Percentiles rank a stretch among this genome's conserved stretches.
phyloP scores from a whole-genome alignment of 2,888 invertebrate genomes.

The Netelia melanura region DNA sequence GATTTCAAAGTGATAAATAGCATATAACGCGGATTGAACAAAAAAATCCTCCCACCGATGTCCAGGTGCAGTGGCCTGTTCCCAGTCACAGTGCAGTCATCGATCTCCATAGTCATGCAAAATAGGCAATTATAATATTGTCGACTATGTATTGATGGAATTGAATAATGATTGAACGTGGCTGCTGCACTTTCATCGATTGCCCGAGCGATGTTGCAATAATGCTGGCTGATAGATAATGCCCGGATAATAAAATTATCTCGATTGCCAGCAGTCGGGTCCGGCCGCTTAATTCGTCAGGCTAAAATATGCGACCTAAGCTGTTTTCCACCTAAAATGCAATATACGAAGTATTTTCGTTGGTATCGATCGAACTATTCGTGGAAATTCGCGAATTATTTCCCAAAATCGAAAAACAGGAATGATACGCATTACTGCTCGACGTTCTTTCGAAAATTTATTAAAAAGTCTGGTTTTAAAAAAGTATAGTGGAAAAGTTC shows the following conservation, averaged over 20 bases:
- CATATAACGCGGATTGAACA: not conserved
- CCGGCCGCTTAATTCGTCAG: not conserved
- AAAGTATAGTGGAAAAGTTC: too few species aligned
- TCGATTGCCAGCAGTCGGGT: not conserved
- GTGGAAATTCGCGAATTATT: too few species aligned
- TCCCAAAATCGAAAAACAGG: too few species aligned
- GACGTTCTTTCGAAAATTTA: too few species aligned
- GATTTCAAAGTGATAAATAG: conserved; percentile 16
- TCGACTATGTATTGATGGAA: not conserved
- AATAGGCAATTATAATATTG: conserved; percentile 1
- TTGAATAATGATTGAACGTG: not conserved
- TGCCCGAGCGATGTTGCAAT: not conserved
- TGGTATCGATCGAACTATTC: too few species aligned
- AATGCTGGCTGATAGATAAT: not conserved
- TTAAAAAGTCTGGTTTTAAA: too few species aligned
- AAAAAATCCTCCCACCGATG: conserved; percentile 9
- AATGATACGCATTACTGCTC: too few species aligned
- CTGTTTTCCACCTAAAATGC: not conserved
- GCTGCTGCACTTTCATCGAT: not conserved
- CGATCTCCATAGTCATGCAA: not conserved
- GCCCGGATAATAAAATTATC: not conserved
- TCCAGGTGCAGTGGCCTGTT: not conserved
- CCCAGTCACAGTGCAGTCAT: not conserved
- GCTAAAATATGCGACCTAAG: not conserved
- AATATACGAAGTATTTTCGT: too few species aligned